Percentiles rank a stretch among this genome's conserved stretches.
phyloP scores from a whole-genome alignment of 2,797 vertebrate species.

The Amblyraja radiata region DNA sequence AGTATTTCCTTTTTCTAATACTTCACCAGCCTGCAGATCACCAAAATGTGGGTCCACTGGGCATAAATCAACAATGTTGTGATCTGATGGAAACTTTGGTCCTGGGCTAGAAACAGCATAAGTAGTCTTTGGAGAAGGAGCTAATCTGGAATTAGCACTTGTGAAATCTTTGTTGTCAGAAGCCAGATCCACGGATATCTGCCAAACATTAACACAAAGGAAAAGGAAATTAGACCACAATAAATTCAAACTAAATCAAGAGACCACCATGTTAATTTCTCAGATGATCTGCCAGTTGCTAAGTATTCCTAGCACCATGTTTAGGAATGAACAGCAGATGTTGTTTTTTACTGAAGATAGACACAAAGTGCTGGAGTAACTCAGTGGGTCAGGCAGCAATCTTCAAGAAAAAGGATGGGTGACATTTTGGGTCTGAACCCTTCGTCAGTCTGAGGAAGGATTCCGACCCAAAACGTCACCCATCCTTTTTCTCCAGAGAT shows the following conservation, averaged over 20 bases:
- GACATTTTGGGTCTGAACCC: too few species aligned
- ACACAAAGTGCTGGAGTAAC: too few species aligned
- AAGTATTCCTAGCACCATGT: too few species aligned
- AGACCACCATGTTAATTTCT: background rate
- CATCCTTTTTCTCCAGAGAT: too few species aligned
- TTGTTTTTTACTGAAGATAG: too few species aligned
- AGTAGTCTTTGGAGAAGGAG: conserved; percentile 26
- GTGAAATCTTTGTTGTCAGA: conserved; percentile 55
- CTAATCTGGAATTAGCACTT: conserved; percentile 43
- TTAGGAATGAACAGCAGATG: too few species aligned
- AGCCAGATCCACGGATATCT: conserved; percentile 77
- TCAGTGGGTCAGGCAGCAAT: too few species aligned
- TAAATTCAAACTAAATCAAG: background rate
- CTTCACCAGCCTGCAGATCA: background rate
- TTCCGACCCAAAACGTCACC: too few species aligned
- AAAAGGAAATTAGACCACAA: background rate
- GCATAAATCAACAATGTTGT: conserved; percentile 36
- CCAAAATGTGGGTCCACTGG: background rate
- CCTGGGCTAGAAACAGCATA: conserved; percentile 42
- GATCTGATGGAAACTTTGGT: conserved; percentile 33
- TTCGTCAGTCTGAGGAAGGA: too few species aligned
- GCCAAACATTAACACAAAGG: conserved; percentile 36
- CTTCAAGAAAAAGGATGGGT: too few species aligned
- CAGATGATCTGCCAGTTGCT: background rate
- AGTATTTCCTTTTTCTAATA: background rate